phyloP scores from a whole-genome alignment of 2,888 invertebrate species.

The Ennomos fuscantarius region DNA sequence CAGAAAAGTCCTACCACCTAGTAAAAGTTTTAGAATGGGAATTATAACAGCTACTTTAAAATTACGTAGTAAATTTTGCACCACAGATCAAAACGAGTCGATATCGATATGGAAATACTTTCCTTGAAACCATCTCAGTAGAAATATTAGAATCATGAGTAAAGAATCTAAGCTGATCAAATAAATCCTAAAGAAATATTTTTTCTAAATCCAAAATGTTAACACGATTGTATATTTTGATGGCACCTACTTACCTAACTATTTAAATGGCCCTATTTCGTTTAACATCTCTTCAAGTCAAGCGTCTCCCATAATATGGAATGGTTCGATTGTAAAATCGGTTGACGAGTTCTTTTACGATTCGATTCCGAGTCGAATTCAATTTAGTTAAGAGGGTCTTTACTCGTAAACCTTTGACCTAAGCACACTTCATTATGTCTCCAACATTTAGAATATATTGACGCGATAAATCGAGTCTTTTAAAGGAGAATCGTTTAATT shows the following conservation, averaged over 20 bases:
- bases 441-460: conserved; percentile 52
- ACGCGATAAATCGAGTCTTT: conserved; percentile 52
- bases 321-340: conserved; percentile 61
- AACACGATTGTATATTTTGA: conserved; percentile 21
- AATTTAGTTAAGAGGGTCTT: conserved; percentile 75
- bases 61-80: no score
- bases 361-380: conserved; percentile 72
- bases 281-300: conserved; percentile 46
- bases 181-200: no score
- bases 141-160: no score
- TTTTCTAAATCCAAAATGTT: conserved; percentile 2
- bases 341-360: conserved; percentile 74
- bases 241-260: conserved; percentile 16
- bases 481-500: conserved; percentile 26
- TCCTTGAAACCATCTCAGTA: no score
- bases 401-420: conserved; percentile 77
- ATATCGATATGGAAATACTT: no score
- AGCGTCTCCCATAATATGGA: conserved; percentile 53
- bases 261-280: conserved; percentile 39
- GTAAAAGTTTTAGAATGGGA: no score
- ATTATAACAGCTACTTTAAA: no score
- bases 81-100: no score
- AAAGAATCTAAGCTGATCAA: no score
- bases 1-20: no score
- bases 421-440: conserved; percentile 55